Base-by-base conservation (phyloP, 2,113 vertebrate genomes). In the Gadus chalcogrammus region DNA sequence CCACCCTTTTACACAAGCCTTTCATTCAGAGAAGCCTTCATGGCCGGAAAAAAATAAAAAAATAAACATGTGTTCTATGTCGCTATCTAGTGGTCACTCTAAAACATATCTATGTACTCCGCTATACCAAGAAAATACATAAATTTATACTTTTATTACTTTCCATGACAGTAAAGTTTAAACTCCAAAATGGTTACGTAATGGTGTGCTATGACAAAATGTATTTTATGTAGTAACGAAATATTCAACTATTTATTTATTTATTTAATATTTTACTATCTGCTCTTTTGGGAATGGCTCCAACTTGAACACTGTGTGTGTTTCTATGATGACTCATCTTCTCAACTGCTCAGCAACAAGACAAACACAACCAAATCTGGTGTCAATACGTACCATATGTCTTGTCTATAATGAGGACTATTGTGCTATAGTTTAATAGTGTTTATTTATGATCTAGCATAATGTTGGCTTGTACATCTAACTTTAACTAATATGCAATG, bases 31-130 rank as follows among this genome's bases (percentile, higher is more conserved):
- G 42, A 48, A 13, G 42, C 42, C 0, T 4, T 27, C 2, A 9
- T 62, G 61, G 70, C 61, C 35, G 4, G 15, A 16, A 56, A 61
- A 4, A 15, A 3, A 7, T 0, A 48, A 7, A 22, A 17, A 60
- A n/a, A 8, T 24, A 16, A 63, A 64, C 64, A 6, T 0, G 58
- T 48, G 69, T 55, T 31, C 28, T 58, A 78, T 75, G 72, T 68
- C 64, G 84, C 87, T 85, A 80, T 56, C 87, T 87, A 65, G 65
- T 89, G 87, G 87, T 17, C 64, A 15, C 67, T 75, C 64, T 15
- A 22, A 35, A 63, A n/a, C 15, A 48, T 48, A 48, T 48, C 42
- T 48, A 48, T 13, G 12, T 1, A 48, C 12, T 31, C 5, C 4
- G 31, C 42, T 11, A 9, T 48, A 48, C 3, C 42, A 6, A 48